These are phyloP conservation scores for Hypsopygia costalis DNA, from an alignment of 2,888 invertebrate genomes.

Conservation along the genomic window DNA sequence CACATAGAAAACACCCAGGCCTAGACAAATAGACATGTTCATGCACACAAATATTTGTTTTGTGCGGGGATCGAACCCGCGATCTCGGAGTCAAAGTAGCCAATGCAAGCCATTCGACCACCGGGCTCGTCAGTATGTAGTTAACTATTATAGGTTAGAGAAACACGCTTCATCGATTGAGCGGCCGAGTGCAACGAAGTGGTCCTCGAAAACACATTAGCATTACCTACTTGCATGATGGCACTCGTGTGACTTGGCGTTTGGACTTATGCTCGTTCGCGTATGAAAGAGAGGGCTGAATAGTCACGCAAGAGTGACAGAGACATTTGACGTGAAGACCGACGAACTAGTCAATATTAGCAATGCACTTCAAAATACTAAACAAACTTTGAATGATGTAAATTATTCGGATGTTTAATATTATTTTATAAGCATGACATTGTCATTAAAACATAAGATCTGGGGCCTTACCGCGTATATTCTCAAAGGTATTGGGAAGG, in stretches of 20 bases:
- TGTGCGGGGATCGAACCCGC: too few species aligned
- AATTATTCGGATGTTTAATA: neutral
- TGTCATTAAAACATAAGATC: too few species aligned
- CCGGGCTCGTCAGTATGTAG: too few species aligned
- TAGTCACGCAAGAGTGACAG: constrained; percentile 23
- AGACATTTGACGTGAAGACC: constrained; percentile 13
- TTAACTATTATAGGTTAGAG: constrained; percentile 27
- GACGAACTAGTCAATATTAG: constrained; percentile 40
- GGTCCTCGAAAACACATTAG: constrained; percentile 59
- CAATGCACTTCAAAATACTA: constrained; percentile 34
- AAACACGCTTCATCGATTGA: constrained; percentile 41
- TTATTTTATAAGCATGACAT: neutral
- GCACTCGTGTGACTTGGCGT: constrained; percentile 24
- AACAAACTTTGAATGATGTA: constrained; percentile 1
- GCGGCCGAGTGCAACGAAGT: constrained; percentile 45
- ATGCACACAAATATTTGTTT: too few species aligned
- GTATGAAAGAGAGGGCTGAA: constrained; percentile 10
- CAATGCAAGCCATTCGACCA: too few species aligned
- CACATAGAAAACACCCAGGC: too few species aligned
- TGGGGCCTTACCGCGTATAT: too few species aligned
- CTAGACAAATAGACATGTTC: too few species aligned
- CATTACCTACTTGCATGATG: constrained; percentile 40
- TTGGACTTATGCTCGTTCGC: constrained; percentile 24
- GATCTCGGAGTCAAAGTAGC: too few species aligned
- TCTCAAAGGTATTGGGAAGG: too few species aligned